These are phyloP conservation scores for Episyrphus balteatus DNA, from an alignment of 1,140 invertebrate genomes.

Conservation along the genomic window DNA sequence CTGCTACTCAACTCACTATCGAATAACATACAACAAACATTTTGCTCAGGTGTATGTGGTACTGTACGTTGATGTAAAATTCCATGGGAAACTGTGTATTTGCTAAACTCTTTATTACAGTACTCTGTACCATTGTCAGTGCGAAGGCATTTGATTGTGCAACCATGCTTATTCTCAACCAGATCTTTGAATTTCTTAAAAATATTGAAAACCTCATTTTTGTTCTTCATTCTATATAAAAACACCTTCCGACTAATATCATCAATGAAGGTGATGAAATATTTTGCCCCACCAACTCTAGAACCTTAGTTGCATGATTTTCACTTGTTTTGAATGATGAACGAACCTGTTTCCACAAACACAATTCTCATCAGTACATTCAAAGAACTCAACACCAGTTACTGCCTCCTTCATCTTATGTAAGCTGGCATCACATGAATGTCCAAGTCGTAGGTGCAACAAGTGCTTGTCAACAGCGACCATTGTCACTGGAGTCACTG, in stretches of 20 bases:
- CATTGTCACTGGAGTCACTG: background rate
- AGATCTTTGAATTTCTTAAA: conserved; percentile 26
- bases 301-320: conserved; percentile 11
- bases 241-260: conserved; percentile 34
- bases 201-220: conserved; percentile 27
- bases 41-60: conserved; percentile 28
- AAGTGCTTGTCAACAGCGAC: background rate
- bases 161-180: conserved; percentile 23
- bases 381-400: background rate
- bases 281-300: conserved; percentile 15
- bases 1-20: conserved; percentile 23
- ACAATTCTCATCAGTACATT: conserved; percentile 7
- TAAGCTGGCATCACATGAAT: conserved; percentile 3
- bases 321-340: conserved; percentile 12
- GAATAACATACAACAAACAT: conserved; percentile 16
- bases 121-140: conserved; percentile 39
- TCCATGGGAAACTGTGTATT: conserved; percentile 19
- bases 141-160: conserved; percentile 7
- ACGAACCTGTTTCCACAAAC: conserved; percentile 19
- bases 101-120: conserved; percentile 21
- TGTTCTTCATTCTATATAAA: conserved; percentile 34
- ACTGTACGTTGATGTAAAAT: conserved; percentile 21
- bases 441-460: conserved; percentile 7
- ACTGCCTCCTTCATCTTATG: conserved; percentile 1
- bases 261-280: conserved; percentile 39